These are phyloP conservation scores for Eurypyga helias DNA, from an alignment of 2,113 vertebrate genomes.

Conservation along the genomic window DNA sequence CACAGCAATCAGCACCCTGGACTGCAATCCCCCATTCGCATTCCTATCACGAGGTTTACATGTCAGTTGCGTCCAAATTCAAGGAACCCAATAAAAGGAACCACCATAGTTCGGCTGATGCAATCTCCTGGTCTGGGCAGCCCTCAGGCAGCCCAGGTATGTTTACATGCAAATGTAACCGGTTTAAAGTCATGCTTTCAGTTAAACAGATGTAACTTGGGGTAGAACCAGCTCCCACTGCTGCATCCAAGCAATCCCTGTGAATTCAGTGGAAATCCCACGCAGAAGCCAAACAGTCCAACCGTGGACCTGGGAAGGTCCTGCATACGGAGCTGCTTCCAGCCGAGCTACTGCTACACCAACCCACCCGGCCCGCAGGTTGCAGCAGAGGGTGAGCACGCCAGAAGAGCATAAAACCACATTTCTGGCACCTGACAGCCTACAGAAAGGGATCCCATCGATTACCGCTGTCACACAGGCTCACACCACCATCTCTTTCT, in stretches of 20 bases:
- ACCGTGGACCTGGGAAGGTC: background rate
- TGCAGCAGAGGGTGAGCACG: accelerated
- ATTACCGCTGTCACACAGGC: background rate
- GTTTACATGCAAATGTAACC: background rate
- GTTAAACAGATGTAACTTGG: background rate
- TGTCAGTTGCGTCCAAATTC: background rate
- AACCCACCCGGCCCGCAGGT: background rate
- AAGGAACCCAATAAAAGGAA: background rate
- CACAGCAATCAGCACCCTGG: accelerated
- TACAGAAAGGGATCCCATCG: background rate
- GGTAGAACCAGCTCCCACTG: background rate
- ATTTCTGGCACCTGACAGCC: background rate
- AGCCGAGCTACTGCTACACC: background rate
- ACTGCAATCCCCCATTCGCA: accelerated
- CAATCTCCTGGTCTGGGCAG: background rate
- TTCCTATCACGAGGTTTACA: background rate
- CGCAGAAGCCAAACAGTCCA: background rate
- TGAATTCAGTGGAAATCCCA: background rate
- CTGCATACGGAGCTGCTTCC: accelerated
- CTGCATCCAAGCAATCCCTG: background rate
- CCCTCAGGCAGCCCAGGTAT: background rate
- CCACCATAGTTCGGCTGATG: background rate
- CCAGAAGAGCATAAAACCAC: background rate
- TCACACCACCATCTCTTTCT: background rate
- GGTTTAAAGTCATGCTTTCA: background rate